phyloP scores from a whole-genome alignment of 2,888 invertebrate genomes.

The Meteorus cinctellus region DNA sequence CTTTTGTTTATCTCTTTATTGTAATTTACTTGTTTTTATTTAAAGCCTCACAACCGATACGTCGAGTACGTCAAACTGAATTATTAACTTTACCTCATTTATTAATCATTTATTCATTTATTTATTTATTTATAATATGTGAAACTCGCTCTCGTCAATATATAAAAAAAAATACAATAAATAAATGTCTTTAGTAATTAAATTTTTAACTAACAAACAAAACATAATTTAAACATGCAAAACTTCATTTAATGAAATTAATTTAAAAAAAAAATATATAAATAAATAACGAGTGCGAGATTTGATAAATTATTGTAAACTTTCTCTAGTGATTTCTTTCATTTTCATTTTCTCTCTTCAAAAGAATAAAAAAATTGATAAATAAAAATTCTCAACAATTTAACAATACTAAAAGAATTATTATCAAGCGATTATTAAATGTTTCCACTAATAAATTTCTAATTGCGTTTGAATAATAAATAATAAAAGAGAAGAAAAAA shows the following conservation, averaged over 20 bases:
- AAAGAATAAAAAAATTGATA: constrained; percentile 38
- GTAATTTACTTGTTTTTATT: background rate
- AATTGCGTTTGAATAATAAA: no score
- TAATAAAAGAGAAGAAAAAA: constrained; percentile 25
- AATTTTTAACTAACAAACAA: background rate
- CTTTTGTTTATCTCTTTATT: background rate
- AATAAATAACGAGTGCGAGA: constrained; percentile 42
- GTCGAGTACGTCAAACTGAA: constrained; percentile 73
- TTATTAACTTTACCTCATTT: constrained; percentile 38
- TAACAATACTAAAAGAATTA: background rate
- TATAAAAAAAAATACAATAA: background rate
- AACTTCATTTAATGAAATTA: constrained; percentile 39
- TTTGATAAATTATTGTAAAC: background rate
- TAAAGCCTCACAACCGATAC: constrained; percentile 43
- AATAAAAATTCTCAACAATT: background rate
- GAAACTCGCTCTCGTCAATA: constrained; percentile 54
- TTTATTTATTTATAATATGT: constrained; percentile 18
- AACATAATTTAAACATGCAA: constrained; percentile 38
- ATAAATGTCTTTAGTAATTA: background rate
- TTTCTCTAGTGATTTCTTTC: background rate
- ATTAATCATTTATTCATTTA: background rate
- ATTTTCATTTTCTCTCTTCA: background rate
- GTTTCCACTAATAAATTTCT: no score
- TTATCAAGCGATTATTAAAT: background rate
- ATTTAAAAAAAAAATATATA: no score